These are phyloP conservation scores for Progne subis DNA, from an alignment of 2,113 vertebrate genomes.

Conservation along the genomic window DNA sequence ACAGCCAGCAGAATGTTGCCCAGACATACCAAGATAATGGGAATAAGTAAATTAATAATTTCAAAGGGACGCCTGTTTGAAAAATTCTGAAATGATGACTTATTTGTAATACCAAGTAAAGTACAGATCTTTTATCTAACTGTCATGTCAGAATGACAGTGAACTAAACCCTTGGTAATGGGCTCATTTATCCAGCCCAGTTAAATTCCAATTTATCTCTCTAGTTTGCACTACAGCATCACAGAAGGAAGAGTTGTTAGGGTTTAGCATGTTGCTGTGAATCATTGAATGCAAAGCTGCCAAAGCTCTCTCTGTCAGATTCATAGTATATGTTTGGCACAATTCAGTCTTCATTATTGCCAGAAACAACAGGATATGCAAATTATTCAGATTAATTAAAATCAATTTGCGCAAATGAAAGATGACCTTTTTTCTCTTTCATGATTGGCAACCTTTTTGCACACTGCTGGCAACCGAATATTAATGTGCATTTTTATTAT, in stretches of 20 bases:
- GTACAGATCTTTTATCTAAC: constrained; percentile 27
- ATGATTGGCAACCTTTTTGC: not conserved
- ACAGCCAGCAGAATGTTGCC: not conserved
- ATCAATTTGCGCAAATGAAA: not conserved
- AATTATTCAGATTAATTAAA: constrained; percentile 9
- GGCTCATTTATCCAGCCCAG: constrained; percentile 15
- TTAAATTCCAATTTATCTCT: constrained; percentile 43
- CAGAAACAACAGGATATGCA: not conserved
- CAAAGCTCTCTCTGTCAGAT: not conserved
- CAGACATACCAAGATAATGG: not conserved
- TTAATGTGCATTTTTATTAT: not conserved
- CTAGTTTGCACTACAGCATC: not conserved
- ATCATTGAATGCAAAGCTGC: not conserved
- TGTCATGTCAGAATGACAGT: constrained; percentile 24
- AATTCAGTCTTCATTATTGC: not conserved
- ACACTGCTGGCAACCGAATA: not conserved
- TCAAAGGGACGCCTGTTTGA: not conserved
- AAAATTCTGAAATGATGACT: constrained; percentile 9
- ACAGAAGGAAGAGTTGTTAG: not conserved
- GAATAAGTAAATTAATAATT: not conserved
- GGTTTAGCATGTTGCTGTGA: not conserved
- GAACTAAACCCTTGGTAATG: constrained; percentile 35
- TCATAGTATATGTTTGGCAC: not conserved
- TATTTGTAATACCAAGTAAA: constrained; percentile 1
- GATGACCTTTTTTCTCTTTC: not conserved